phyloP scores from a whole-genome alignment of 2,113 vertebrate genomes.

The Dascyllus trimaculatus region DNA sequence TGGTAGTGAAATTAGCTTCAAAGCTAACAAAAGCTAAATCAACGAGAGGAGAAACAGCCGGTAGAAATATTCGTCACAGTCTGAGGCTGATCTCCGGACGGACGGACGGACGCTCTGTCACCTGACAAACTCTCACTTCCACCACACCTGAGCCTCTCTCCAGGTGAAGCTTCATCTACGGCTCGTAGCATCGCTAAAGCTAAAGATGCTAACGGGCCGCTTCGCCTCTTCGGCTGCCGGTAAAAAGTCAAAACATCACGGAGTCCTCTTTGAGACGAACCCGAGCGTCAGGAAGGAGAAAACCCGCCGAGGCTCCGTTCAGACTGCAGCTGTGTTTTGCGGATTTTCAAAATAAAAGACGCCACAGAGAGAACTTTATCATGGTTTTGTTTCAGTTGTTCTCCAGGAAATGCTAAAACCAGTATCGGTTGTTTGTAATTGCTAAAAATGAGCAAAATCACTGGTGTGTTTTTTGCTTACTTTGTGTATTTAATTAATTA shows the following conservation, averaged over 20 bases:
- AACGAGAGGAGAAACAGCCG: neutral
- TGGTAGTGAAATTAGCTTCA: too few species aligned
- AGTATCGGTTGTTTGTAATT: too few species aligned
- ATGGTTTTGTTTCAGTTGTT: too few species aligned
- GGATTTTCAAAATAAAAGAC: too few species aligned
- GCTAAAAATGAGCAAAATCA: too few species aligned
- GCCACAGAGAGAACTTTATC: too few species aligned
- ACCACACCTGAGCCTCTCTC: neutral
- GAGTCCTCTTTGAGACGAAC: neutral
- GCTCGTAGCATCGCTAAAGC: neutral
- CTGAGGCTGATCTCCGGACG: conserved; percentile 38
- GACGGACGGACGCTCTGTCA: conserved; percentile 13
- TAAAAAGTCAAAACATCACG: neutral
- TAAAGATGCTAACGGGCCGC: neutral
- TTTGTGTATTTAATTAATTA: too few species aligned
- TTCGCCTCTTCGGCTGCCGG: neutral
- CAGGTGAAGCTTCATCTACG: too few species aligned
- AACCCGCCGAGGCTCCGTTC: neutral
- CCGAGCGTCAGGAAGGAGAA: conserved; percentile 10
- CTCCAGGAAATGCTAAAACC: too few species aligned
- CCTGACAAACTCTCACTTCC: conserved; percentile 12
- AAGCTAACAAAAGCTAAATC: too few species aligned
- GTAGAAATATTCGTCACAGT: conserved; percentile 15
- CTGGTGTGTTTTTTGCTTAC: too few species aligned
- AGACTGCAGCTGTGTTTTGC: too few species aligned